Base-by-base conservation (phyloP, 1,140 invertebrate species). In the Leptonema lineaticorne region DNA sequence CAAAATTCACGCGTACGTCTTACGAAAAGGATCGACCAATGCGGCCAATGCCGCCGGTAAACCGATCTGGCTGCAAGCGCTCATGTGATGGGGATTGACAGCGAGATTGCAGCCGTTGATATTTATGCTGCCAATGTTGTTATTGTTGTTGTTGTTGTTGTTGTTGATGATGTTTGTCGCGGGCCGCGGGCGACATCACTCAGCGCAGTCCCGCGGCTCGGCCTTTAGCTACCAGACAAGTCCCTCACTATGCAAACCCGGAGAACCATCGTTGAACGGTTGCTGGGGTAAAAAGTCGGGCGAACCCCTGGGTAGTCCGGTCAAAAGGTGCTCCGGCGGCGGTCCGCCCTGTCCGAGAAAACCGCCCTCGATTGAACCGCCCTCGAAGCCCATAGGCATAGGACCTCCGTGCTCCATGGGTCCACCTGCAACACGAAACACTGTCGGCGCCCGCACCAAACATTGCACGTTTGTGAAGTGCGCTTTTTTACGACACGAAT, bases 221-320 rank as follows among this genome's bases (percentile, higher is more conserved):
- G 81, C 80, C 80, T 83, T 83, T 77, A 83, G 81, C 81, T 83
- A 82, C 81, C 81, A 83, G 58, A 83, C 81, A 71, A 83, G 75
- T 28, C 80, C 81, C 76, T 83, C 81, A 59, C 78, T 79, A 60
- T 83, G 81, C 50, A 82, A 73, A 33, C 79, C 80, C 0, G 79
- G 80, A 18, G 80, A 79, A 18, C 79, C 80, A 74, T 82, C 81
- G 0, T 78, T 78, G 75, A 82, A 82, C 63, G 57, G 28, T 30
- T 27, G 67, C 59, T 67, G 67, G 65, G 50, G 50, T 63, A 79
- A 78, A 76, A 81, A 82, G 75, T 82, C 80, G 20, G 80, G 80
- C 30, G 79, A 81, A 1, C 69, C 64, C 4, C 80, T 75, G 11
- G 81, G 80, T 0, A 81, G 76, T 24, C 68, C 68, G 3, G 68